Conservation (phyloP, 2,113 vertebrate genomes). For the Copsychus sechellarum region DNA sequence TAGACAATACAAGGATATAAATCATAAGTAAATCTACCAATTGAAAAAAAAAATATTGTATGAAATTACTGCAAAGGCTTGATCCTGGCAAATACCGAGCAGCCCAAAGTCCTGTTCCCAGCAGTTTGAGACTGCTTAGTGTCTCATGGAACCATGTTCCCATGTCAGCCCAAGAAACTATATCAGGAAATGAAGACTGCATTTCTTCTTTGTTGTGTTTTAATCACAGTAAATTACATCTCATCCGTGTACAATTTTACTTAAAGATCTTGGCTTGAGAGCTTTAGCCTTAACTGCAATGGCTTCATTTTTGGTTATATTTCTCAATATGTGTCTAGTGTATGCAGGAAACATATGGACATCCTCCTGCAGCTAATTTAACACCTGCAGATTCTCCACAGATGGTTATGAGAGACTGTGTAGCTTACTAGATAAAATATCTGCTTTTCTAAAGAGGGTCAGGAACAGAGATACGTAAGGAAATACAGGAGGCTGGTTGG, state of each 20-base stretch:
- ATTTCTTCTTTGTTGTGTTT: background rate
- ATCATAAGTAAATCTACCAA: background rate
- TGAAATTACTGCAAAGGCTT: background rate
- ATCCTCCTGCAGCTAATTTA: constrained; percentile 50
- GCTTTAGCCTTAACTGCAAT: background rate
- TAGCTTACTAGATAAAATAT: background rate
- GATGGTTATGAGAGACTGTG: constrained; percentile 26
- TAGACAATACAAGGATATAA: background rate
- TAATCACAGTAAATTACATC: background rate
- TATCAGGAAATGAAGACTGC: background rate
- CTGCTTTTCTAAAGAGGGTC: background rate
- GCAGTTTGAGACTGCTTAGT: background rate
- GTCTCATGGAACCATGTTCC: background rate
- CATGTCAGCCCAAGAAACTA: background rate
- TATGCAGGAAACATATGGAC: constrained; percentile 35
- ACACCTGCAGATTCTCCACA: constrained; percentile 52
- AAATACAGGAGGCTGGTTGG: background rate
- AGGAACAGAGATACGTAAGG: background rate
- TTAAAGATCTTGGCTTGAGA: constrained; percentile 2
- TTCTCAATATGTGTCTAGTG: background rate
- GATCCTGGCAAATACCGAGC: background rate
- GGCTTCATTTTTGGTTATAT: background rate
- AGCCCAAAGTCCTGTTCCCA: background rate
- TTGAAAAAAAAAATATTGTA: background rate
- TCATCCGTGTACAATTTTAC: background rate